Base-by-base conservation (phyloP, 53 echinoderm and acorn worm species). In the Hippasteria phrygiana region DNA sequence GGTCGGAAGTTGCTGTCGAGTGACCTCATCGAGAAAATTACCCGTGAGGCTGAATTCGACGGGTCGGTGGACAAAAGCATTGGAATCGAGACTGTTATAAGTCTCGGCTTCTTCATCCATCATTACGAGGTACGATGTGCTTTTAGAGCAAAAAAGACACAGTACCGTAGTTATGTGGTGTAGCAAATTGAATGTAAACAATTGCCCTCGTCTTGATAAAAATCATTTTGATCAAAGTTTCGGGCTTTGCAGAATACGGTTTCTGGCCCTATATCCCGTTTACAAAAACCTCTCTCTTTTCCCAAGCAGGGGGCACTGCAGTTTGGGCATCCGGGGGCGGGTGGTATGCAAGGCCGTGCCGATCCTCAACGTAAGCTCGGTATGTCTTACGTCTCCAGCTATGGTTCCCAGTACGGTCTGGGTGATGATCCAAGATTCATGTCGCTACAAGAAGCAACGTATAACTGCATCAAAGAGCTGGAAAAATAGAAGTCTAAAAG, bases 261-360 rank as follows among this genome's bases (percentile, higher is more conserved):
- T 12, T 69, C 33, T 28, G 32, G 69, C 32, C 69, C 28, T 36
- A 17, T 11, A n/a, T n/a, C n/a, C n/a, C n/a, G n/a, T n/a, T n/a
- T n/a, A n/a, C n/a, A n/a, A n/a, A n/a, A n/a, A n/a, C 48, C 8
- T 59, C 8, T 59, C 8, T 35, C 26, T 10, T 17, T 78, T 18
- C 2, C 43, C 39, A 14, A 66, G 11, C 47, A 83, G 65, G 83
- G 48, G 5, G 18, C 10, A 22, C 5, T 16, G 32, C 46, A 33
- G 66, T 90, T 90, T 59, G 93, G 93, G 17, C 93, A 93, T 43
- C 90, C 90, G 26, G 93, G 93, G 1, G 69, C 77, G 4, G 93
- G 93, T 6, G 93, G 93, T 0, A 79, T 78, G 53, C 87, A 76
- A 28, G 87, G 87, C 3, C 47, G 43, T 32, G 87, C 90, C 43